Evolutionary conservation across 2,797 vertebrate species (phyloP), one percentile per base, ranked within the genome.

Genomic region (Tarsius wallacei): DNA sequence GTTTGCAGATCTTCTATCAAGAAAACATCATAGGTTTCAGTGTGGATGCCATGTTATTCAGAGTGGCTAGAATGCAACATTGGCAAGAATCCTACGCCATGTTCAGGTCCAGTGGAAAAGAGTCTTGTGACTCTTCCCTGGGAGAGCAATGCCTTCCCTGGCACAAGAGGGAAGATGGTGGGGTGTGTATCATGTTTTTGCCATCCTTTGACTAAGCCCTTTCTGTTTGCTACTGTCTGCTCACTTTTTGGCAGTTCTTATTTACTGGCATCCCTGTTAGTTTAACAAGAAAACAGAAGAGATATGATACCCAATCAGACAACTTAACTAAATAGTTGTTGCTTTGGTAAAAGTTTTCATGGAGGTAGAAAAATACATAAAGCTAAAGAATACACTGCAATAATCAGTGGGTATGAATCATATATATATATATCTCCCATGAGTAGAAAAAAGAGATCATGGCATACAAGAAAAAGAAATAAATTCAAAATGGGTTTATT

Each of bases 231-330:
- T 63, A 66, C n/a, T 78, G 66, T 76, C 28, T 82, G 53, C 19
- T 86, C 57, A 71, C 4, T 66, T 83, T 80, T n/a, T 77, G 87
- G 63, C 21, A 90, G 12, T 42, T 90, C 22, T 81, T 93, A 88
- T 15, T 89, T 83, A 88, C 0, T 31, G 36, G 13, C 6, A 17
- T 55, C 61, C 24, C 87, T 2, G 3, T 73, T 26, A 55, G 36
- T 42, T 73, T 85, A 87, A 96, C 26, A 77, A 94, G 63, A 93
- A 93, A 70, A 95, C 3, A 85, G 63, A 84, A 85, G 14, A 80
- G 1, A 61, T 57, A 80, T 51, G 36, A 77, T 93, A 68, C 15
- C 70, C 74, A 66, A 16, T 42, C 57, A 76, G 47, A 71, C 16
- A 90, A 87, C 11, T 76, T 81, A 73, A 68, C 7, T 11, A 53